Conservation (phyloP, 2,113 vertebrate species). For the Tachysurus fulvidraco region DNA sequence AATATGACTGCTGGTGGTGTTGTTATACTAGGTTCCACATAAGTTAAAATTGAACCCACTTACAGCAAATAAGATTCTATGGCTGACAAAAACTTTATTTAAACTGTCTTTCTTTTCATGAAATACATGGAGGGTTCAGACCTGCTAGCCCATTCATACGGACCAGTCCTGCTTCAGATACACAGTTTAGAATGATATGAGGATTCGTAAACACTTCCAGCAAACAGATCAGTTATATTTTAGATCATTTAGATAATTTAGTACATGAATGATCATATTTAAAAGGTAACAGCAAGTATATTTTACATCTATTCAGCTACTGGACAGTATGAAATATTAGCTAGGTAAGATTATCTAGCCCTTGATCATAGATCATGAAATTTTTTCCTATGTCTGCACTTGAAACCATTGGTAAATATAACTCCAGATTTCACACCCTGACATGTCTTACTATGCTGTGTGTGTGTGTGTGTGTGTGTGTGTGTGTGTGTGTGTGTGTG, state of each 20-base stretch:
- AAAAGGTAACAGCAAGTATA: neutral
- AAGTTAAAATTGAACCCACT: neutral
- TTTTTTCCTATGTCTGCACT: neutral
- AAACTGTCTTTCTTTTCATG: neutral
- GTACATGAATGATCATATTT: neutral
- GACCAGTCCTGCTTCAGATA: neutral
- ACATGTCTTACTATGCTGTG: neutral
- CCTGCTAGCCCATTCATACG: neutral
- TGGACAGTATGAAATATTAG: neutral
- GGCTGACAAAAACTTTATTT: neutral
- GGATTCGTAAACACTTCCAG: neutral
- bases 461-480: neutral
- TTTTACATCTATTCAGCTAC: neutral
- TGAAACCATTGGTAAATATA: constrained; percentile 12
- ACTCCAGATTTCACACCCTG: constrained; percentile 13
- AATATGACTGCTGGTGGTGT: neutral
- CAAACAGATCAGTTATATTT: neutral
- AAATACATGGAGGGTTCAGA: neutral
- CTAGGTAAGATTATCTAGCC: neutral
- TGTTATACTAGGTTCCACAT: neutral
- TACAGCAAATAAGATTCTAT: neutral
- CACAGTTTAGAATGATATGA: neutral
- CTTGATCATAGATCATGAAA: neutral
- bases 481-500: neutral
- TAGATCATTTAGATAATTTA: neutral